Conservation (phyloP, 2,888 invertebrate species). For the Cephus spinipes region DNA sequence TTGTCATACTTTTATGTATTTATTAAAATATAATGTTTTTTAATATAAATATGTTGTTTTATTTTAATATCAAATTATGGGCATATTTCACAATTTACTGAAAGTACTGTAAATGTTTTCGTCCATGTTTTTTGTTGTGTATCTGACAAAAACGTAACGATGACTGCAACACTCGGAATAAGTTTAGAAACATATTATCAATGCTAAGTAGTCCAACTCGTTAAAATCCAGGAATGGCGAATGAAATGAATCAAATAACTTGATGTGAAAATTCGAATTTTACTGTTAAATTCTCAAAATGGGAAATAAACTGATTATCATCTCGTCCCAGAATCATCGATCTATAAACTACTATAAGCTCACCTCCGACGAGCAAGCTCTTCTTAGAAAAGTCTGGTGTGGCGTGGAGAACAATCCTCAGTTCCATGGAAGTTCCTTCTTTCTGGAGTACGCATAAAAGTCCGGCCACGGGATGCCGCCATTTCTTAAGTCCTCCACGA, state of each 20-base stretch:
- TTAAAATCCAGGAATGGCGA: neutral
- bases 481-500: neutral
- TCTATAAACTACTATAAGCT: slow-evolving; percentile 11
- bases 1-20: slow-evolving; percentile 21
- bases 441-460: slow-evolving; percentile 33
- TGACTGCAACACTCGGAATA: neutral
- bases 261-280: neutral
- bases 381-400: slow-evolving; percentile 41
- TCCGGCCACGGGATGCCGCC: neutral
- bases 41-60: neutral
- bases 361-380: slow-evolving; percentile 32
- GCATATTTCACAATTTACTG: neutral
- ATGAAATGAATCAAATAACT: neutral
- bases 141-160: neutral
- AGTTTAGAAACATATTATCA: neutral
- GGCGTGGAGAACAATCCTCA: slow-evolving; percentile 47
- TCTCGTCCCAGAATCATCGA: neutral
- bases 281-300: neutral
- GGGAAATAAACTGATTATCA: neutral
- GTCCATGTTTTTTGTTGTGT: neutral
- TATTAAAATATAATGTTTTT: slow-evolving; percentile 21
- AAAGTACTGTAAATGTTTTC: neutral
- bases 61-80: neutral
- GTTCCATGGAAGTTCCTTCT: slow-evolving; percentile 46
- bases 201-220: neutral